These are phyloP conservation scores for Chymomyza caudatula DNA, from an alignment of 2,888 invertebrate genomes.

Conservation along the genomic window DNA sequence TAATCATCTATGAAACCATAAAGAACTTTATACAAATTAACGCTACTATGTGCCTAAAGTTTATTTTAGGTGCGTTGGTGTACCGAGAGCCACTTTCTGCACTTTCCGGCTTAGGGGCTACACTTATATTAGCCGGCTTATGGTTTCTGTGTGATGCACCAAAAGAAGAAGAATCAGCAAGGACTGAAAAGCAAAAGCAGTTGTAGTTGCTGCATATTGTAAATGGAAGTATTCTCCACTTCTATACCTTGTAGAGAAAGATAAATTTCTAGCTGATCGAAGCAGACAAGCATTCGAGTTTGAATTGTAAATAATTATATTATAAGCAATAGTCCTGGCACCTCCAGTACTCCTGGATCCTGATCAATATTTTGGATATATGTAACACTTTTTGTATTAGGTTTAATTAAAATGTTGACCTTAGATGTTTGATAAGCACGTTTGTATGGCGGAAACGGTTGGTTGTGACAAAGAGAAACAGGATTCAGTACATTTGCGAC, in stretches of 20 bases:
- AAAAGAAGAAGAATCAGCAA: not conserved
- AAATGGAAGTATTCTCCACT: not conserved
- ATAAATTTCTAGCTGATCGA: not conserved
- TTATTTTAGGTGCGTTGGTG: constrained; percentile 83
- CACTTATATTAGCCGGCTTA: constrained; percentile 85
- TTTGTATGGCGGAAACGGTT: too few species aligned
- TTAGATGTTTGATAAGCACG: too few species aligned
- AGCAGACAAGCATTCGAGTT: not conserved
- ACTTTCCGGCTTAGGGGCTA: constrained; percentile 86
- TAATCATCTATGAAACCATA: not conserved
- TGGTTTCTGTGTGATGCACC: constrained; percentile 80
- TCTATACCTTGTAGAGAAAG: not conserved
- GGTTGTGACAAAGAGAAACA: too few species aligned
- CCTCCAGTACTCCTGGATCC: too few species aligned
- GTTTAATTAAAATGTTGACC: too few species aligned
- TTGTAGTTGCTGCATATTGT: not conserved
- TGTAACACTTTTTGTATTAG: too few species aligned
- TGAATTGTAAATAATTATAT: too few species aligned
- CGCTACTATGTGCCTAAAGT: constrained; percentile 80
- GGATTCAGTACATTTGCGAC: too few species aligned
- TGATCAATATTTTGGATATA: too few species aligned
- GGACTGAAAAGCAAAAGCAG: not conserved
- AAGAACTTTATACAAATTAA: not conserved
- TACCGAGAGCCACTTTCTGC: constrained; percentile 85
- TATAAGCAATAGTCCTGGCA: too few species aligned